phyloP scores from a whole-genome alignment of 2,797 vertebrate species.

The Anomalospiza imberbis region DNA sequence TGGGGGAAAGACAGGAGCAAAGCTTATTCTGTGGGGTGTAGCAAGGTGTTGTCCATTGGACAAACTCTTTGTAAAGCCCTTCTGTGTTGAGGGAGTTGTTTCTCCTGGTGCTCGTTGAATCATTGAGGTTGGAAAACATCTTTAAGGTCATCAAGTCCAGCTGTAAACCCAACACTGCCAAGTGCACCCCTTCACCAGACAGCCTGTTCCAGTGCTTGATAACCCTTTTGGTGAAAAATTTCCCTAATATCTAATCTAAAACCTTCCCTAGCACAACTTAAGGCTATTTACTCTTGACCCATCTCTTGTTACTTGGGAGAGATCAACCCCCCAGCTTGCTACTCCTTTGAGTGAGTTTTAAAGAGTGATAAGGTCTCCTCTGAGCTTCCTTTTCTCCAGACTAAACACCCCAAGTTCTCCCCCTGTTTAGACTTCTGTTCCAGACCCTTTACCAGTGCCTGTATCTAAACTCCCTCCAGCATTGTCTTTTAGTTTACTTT shows the following conservation, averaged over 20 bases:
- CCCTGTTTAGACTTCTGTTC: neutral
- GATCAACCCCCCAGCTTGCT: fast-evolving
- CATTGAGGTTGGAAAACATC: neutral
- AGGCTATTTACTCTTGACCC: neutral
- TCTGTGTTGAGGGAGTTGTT: neutral
- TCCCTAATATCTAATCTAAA: neutral
- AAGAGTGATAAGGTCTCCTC: neutral
- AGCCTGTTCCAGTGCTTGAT: neutral
- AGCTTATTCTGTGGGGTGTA: neutral
- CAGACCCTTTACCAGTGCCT: neutral
- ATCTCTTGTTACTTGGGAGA: neutral
- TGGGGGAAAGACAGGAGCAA: neutral
- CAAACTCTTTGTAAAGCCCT: neutral
- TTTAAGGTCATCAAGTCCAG: neutral
- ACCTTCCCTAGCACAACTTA: neutral
- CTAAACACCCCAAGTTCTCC: neutral
- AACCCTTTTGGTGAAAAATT: neutral
- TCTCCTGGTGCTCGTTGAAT: neutral
- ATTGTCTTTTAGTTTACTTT: neutral
- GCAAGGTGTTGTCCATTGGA: neutral
- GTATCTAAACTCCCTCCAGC: neutral
- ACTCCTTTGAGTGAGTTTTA: neutral
- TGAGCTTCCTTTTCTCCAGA: neutral
- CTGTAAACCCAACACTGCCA: fast-evolving
- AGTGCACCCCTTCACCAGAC: neutral